phyloP scores from a whole-genome alignment of 2,113 vertebrate species.

The Eublepharis macularius region DNA sequence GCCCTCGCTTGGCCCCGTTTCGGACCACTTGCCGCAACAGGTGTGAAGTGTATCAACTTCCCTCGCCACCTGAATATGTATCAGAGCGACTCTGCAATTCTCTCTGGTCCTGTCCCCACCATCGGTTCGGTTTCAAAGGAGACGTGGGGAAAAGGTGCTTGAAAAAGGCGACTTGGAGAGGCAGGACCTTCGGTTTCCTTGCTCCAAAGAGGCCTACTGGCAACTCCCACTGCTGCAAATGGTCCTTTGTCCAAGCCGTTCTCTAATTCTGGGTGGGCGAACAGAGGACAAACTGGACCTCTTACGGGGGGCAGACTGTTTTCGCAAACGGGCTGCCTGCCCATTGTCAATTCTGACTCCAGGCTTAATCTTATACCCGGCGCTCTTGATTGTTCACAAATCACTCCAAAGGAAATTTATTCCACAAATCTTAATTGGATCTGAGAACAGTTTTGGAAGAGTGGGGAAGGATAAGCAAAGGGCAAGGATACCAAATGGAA shows the following conservation, averaged over 20 bases:
- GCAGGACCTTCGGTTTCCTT: too few relatives aligned
- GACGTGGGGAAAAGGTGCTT: background rate
- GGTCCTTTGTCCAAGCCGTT: background rate
- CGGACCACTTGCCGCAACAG: background rate
- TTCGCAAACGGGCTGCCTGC: background rate
- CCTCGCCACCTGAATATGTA: background rate
- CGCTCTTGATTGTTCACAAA: background rate
- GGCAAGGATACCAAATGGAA: background rate
- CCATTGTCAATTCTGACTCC: background rate
- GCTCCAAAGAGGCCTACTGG: background rate
- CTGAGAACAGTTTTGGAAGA: background rate
- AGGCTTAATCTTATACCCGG: background rate
- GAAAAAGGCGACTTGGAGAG: background rate
- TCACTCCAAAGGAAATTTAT: background rate
- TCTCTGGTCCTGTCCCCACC: background rate
- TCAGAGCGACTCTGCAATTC: background rate
- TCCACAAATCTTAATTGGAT: background rate
- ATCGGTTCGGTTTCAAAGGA: background rate
- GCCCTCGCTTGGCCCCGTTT: too few relatives aligned
- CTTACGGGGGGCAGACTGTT: background rate
- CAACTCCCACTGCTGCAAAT: accelerated
- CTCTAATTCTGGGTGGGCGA: background rate
- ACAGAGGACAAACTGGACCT: background rate
- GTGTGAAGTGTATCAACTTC: background rate
- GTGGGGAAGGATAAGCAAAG: background rate